Base-by-base conservation (phyloP, 2,113 vertebrate species). In the Condylura cristata region DNA sequence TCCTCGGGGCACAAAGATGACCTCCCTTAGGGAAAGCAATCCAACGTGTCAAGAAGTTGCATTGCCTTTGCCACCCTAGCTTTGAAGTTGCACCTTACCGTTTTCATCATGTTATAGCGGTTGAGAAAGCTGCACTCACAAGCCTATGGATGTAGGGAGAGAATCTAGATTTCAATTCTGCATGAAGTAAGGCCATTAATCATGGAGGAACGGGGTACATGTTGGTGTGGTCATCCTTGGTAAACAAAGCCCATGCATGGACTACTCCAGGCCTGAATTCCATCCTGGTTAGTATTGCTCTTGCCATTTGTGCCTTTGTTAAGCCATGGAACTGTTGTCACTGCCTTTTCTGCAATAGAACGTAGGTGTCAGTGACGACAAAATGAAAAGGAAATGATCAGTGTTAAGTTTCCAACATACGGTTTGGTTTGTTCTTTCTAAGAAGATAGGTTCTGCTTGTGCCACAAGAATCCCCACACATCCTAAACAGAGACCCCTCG, bases 1-100 rank as follows among this genome's bases (percentile, higher is more conserved):
- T 44, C 53, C 53, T 30, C n/a, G 20, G 30, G 2, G 32, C 12
- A 0, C 30, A 61, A 37, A 51, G 17, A 13, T 20, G 34, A 24
- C 12, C 17, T 71, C 39, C 18, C 46, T 18, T 1, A 6, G 63
- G 65, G 3, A 26, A 30, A 60, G 34, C 3, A 6, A 22, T 8
- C 8, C 46, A 14, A 46, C n/a, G 17, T 8, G 5, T 56, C 1
- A 6, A 20, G 46, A 71, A 28, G 8, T 3, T 2, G 3, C 2
- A 4, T 10, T 61, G 41, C 46, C 20, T 61, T 30, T 3, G 46
- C 44, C 28, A 32, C 46, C 20, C 53, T 26, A 5, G 46, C 44
- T 22, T 51, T 4, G 3, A 56, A 34, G 76, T 46, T 26, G 34
- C 0, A 16, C 30, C 8, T 30, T 37, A 11, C 37, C 26, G 30